Percentiles rank a stretch among this genome's conserved stretches.
These are phyloP conservation scores for Momotus momota DNA, from an alignment of 2,797 vertebrate genomes.

Conservation along the genomic window DNA sequence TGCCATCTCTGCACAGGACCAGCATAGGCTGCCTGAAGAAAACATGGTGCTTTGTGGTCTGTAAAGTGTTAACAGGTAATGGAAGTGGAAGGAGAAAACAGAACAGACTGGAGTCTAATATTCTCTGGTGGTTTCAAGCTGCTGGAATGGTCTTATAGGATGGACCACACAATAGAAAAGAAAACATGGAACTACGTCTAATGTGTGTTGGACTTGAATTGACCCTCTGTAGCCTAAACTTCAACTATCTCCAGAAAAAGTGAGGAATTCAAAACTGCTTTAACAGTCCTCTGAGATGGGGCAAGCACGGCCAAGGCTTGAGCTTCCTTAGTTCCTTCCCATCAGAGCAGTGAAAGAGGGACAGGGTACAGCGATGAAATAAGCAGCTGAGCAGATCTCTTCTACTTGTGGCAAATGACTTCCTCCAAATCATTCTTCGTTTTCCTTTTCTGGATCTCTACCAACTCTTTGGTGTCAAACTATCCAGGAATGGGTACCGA, in stretches of 20 bases:
- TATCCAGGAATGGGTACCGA: neutral
- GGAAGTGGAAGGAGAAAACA: neutral
- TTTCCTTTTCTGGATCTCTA: neutral
- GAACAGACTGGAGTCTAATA: neutral
- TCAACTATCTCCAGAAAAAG: neutral
- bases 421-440: neutral
- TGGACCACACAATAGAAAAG: neutral
- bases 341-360: fast-evolving
- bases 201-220: neutral
- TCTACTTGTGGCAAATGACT: neutral
- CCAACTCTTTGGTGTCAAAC: neutral
- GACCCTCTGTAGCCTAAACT: neutral
- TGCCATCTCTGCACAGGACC: neutral
- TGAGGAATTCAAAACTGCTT: neutral
- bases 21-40: neutral
- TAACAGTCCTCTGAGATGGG: neutral
- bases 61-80: neutral
- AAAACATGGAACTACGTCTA: neutral
- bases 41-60: neutral
- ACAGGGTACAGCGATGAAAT: neutral
- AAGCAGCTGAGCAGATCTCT: neutral
- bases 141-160: neutral
- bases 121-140: neutral
- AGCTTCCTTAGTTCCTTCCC: neutral
- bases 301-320: fast-evolving